Conservation (phyloP, 2,888 invertebrate genomes). For the Drosophila prolongata region DNA sequence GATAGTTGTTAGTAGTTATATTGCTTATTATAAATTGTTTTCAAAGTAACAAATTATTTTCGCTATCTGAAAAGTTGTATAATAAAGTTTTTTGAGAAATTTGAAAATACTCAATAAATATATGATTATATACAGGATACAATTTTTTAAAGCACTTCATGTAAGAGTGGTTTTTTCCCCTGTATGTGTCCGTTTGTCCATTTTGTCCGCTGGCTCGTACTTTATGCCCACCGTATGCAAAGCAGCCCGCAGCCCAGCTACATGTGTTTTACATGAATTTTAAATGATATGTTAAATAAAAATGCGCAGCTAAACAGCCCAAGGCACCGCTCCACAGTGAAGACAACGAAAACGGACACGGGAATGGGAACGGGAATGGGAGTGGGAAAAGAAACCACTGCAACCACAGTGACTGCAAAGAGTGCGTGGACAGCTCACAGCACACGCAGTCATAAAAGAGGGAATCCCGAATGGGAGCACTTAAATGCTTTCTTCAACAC, state of each 20-base stretch:
- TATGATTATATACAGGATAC: no score
- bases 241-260: slow-evolving; percentile 67
- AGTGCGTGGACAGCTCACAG: slow-evolving; percentile 29
- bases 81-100: no score
- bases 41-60: no score
- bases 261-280: slow-evolving; percentile 83
- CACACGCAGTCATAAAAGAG: slow-evolving; percentile 14
- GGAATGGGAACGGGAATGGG: not conserved
- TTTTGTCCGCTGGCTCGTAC: slow-evolving; percentile 52
- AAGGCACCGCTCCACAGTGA: slow-evolving; percentile 47
- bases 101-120: no score
- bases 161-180: not conserved
- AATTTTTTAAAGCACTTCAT: no score
- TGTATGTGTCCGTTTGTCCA: slow-evolving; percentile 25
- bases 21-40: no score
- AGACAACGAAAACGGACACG: slow-evolving; percentile 1
- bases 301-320: slow-evolving; percentile 80
- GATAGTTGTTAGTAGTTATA: no score
- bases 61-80: no score
- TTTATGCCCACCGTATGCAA: slow-evolving; percentile 76
- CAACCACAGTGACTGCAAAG: slow-evolving; percentile 21
- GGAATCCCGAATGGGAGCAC: slow-evolving; percentile 3
- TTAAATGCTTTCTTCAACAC: not conserved
- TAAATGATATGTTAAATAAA: slow-evolving; percentile 83
- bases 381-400: not conserved